These are phyloP conservation scores for Hetaerina titia DNA, from an alignment of 2,888 invertebrate species.

Conservation along the genomic window DNA sequence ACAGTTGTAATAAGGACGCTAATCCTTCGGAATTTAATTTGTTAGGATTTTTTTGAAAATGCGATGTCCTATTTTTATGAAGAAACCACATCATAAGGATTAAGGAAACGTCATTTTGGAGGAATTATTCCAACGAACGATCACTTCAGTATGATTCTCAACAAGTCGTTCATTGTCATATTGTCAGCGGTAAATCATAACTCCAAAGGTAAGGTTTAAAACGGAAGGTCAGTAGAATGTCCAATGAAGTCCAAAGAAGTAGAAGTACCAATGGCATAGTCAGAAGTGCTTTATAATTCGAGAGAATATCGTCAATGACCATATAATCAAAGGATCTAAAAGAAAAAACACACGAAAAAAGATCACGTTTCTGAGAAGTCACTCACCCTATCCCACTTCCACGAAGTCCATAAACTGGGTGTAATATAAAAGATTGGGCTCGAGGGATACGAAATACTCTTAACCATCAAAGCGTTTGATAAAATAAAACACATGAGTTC, in stretches of 20 bases:
- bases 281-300: background rate
- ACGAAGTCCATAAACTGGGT: background rate
- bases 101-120: background rate
- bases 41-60: too few species aligned
- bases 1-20: too few species aligned
- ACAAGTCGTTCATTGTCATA: background rate
- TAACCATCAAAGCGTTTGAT: background rate
- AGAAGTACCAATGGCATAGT: too few species aligned
- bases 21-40: too few species aligned
- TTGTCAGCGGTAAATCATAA: background rate
- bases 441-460: background rate
- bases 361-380: background rate
- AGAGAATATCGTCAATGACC: background rate
- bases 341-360: background rate
- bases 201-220: background rate
- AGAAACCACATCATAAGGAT: background rate
- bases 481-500: background rate
- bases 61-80: too few species aligned
- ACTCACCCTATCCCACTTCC: background rate
- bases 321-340: background rate
- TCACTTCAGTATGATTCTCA: background rate
- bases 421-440: background rate
- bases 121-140: too few species aligned
- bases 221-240: background rate
- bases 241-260: too few species aligned